Evolutionary conservation across 23 tunicate genomes (phyloP).

Genomic region (Halocynthia roretzi): DNA sequence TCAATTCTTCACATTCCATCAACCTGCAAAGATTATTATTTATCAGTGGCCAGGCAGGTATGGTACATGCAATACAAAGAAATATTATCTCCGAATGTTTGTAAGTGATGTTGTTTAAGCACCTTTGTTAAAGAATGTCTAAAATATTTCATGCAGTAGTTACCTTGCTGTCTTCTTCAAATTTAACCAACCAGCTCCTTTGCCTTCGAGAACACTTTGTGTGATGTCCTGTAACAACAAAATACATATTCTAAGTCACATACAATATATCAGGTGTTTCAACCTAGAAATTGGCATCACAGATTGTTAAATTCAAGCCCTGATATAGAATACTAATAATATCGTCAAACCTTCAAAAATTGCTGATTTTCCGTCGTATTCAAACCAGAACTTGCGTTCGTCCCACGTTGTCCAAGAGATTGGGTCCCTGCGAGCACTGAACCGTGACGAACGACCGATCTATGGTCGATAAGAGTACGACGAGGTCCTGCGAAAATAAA

Average conservation of each 20-base stretch:
- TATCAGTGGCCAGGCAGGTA: neutral
- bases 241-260: neutral
- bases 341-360: slow-evolving; percentile 57
- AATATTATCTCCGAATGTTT: neutral
- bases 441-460: slow-evolving; percentile 90
- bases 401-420: slow-evolving; percentile 41
- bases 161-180: slow-evolving; percentile 45
- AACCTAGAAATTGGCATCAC: neutral
- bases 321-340: neutral
- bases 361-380: slow-evolving; percentile 83
- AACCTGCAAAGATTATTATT: slow-evolving; percentile 38
- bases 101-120: neutral
- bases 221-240: slow-evolving; percentile 49
- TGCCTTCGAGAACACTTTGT: slow-evolving; percentile 76
- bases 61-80: neutral
- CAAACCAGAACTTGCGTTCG: slow-evolving; percentile 48
- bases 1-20: slow-evolving; percentile 93
- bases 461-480: slow-evolving; percentile 73
- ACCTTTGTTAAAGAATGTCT: neutral
- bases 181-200: slow-evolving; percentile 95
- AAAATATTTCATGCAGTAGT: neutral
- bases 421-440: slow-evolving; percentile 54
- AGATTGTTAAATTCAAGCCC: too few species aligned
- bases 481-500: slow-evolving; percentile 47
- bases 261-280: neutral